Evolutionary conservation across 2,888 invertebrate species (phyloP), one percentile per base, ranked within the genome.

Genomic region (Incurvaria masculella): DNA sequence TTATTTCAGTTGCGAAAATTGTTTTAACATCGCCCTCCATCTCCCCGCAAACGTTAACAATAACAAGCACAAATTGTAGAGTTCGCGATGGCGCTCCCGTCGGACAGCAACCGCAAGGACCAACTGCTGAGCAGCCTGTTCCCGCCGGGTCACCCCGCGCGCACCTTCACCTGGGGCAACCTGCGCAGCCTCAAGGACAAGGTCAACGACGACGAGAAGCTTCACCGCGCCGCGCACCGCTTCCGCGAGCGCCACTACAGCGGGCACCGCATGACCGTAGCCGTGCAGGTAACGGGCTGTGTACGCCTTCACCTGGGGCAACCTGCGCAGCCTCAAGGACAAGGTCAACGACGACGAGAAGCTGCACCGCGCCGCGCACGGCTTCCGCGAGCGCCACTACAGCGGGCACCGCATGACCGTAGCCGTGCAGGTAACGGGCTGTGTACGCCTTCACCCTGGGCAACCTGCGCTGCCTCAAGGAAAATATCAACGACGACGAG

Each of bases 321-420:
- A 92, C 72, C 69, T 87, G 47, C 74, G 81, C 53, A 90, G 91
- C 0, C 69, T 94, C 10, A 81, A 81, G 39, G 88, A 89, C 14
- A 79, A 88, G 18, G 68, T 81, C 11, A 70, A 85, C n/a, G 60
- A 76, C 4, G 88, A 89, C 53, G 85, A 86, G 38, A 79, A 78
- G 38, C 69, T 95, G 2, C 84, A 93, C 59, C 64, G 80, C 21
- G 79, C 83, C 2, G 80, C 93, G 5, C 88, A 90, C 56, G 82
- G 87, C 49, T 94, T 93, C 60, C 76, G 90, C 33, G 78, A 81
- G 59, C 73, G 86, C 19, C 88, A 93, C 65, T 96, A 96, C 62
- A 89, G 91, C 33, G 91, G 92, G 8, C 87, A 94, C 59, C 82
- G 90, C 55, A 95, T 96, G 94, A 93, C 89, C 8, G 68, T 95